Conservation (phyloP, 2,113 vertebrate species). For the Microtus montanus region DNA sequence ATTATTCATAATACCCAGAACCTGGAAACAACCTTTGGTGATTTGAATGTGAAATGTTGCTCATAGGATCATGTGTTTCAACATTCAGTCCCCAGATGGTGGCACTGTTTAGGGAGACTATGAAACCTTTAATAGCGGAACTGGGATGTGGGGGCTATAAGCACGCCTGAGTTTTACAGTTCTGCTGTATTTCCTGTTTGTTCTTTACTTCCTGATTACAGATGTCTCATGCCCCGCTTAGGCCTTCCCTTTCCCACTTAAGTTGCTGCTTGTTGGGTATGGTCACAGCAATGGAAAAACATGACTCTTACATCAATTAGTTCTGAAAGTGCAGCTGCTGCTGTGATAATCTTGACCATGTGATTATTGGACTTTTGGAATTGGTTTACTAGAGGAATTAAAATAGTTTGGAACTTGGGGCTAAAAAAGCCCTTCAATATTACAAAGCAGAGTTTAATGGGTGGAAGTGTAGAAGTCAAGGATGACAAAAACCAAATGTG, state of each 20-base stretch:
- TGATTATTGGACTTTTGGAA: background rate
- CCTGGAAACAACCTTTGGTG: too few species aligned
- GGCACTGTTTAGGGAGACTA: background rate
- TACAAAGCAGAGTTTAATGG: background rate
- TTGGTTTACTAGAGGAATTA: background rate
- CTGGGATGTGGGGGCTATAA: background rate
- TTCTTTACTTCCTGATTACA: background rate
- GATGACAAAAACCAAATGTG: background rate
- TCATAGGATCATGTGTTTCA: background rate
- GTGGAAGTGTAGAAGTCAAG: background rate
- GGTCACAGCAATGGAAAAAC: background rate
- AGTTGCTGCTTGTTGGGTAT: background rate
- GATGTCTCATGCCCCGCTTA: background rate
- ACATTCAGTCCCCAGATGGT: background rate
- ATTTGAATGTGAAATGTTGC: background rate
- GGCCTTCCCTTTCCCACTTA: background rate
- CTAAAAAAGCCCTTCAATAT: background rate
- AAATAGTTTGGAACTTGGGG: background rate
- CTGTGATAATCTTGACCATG: background rate
- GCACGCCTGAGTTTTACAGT: background rate
- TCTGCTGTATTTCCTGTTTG: background rate
- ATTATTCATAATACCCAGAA: too few species aligned
- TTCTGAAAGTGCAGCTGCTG: background rate
- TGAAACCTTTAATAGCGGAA: background rate
- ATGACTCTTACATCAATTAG: background rate